A percentile compares a stretch with the other conserved stretches of the same genome.
Conservation (phyloP, 2,113 vertebrate genomes). For the Notechis scutatus region DNA sequence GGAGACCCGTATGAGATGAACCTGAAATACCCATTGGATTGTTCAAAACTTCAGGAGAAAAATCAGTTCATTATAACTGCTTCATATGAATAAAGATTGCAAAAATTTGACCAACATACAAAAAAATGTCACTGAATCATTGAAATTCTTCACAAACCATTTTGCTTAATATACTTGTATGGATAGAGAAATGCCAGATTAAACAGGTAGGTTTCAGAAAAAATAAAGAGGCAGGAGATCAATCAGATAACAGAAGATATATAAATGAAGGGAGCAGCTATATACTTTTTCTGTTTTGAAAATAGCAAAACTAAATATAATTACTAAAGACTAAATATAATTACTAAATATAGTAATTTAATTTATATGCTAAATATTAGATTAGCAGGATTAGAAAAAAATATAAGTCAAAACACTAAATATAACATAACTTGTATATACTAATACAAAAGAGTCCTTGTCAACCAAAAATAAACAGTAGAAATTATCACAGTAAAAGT, state of each 20-base stretch:
- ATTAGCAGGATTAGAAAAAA: not conserved
- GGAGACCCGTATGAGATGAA: not conserved
- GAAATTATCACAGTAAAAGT: not conserved
- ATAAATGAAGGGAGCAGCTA: not conserved
- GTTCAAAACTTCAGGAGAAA: not conserved
- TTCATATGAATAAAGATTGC: not conserved
- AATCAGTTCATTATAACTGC: not conserved
- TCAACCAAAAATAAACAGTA: not conserved
- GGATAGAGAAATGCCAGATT: not conserved
- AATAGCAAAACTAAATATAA: not conserved
- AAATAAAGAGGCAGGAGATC: not conserved
- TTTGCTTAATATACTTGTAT: not conserved
- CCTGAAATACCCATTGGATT: not conserved
- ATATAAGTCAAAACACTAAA: not conserved
- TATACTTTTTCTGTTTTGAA: not conserved
- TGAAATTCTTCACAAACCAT: not conserved
- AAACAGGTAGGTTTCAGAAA: not conserved
- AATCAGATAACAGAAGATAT: not conserved
- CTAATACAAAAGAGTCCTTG: not conserved
- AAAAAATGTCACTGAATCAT: not conserved
- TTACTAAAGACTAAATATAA: too few species aligned
- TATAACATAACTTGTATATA: not conserved
- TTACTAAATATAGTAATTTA: not conserved
- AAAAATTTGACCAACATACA: not conserved
- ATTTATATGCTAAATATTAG: not conserved